Evolutionary conservation across 2,888 invertebrate genomes (phyloP), one percentile per base, ranked within the genome.

Genomic region (Ecliptopera silaceata): DNA sequence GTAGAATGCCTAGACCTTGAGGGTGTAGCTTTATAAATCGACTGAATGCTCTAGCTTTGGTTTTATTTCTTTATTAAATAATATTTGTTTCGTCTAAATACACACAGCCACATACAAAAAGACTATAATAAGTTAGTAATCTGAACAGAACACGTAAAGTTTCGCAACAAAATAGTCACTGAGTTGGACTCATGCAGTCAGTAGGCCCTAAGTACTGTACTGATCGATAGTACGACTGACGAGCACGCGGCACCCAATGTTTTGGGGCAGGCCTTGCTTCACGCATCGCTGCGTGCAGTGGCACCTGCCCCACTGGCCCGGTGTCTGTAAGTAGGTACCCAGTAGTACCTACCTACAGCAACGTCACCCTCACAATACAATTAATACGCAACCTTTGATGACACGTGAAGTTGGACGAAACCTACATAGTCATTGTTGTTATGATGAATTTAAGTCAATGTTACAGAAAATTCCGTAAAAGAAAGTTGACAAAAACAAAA

Each of bases 401-500:
- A 22, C 22, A 22, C 22, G 22, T 22, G 22, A 6, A 22, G n/a
- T n/a, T n/a, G n/a, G n/a, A 26, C 4, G 3, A 8, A 26, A 8
- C 1, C 6, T 26, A 26, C 26, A 4, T 26, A 13, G 34, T 13
- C 4, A 32, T 12, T 32, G 32, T 12, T 32, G 32, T 31, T 29
- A 26, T 38, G 26, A 38, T 13, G 13, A 41, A 26, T 31, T 41
- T 18, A 4, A 51, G 51, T 51, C 26, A 51, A 51, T 36, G 36
- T 43, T 32, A 57, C 47, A 43, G 39, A 42, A 43, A 51, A 43
- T 34, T 34, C 43, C 1, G 36, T 55, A 52, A 56, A 57, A 56
- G 63, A 55, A 60, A 61, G 56, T 55, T 46, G 31, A 31, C 41
- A 47, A 58, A 59, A 58, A 60, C 58, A 56, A 56, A 52, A 39